Evolutionary conservation across 2,888 invertebrate species (phyloP).

Genomic region (Actias luna): DNA sequence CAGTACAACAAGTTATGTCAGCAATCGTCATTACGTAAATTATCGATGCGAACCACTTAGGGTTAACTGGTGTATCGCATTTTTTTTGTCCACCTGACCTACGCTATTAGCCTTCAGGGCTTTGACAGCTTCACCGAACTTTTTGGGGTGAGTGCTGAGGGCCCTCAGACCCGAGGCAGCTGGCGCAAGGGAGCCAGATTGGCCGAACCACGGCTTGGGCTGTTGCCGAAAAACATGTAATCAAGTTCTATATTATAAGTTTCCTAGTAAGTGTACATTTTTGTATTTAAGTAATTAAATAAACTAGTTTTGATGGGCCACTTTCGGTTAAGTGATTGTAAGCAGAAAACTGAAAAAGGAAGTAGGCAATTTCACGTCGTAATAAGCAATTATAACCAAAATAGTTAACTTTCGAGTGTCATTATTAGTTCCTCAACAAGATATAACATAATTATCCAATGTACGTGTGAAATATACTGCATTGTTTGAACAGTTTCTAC

Average conservation of each 20-base stretch:
- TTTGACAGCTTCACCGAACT: too few species aligned
- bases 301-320: neutral
- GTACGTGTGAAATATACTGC: neutral
- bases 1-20: too few species aligned
- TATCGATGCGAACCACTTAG: too few species aligned
- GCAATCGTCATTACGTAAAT: too few species aligned
- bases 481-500: neutral
- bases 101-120: too few species aligned
- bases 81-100: too few species aligned
- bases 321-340: neutral
- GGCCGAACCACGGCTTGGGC: too few species aligned
- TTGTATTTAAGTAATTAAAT: neutral
- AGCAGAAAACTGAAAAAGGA: neutral
- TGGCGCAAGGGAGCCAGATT: too few species aligned
- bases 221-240: too few species aligned
- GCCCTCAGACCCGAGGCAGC: too few species aligned
- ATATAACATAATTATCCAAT: neutral
- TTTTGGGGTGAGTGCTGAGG: too few species aligned
- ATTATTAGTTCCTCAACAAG: neutral
- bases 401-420: constrained; percentile 1
- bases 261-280: neutral
- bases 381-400: neutral
- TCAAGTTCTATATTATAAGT: neutral
- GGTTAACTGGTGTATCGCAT: too few species aligned
- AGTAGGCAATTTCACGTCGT: neutral